Conservation (phyloP, 2,888 invertebrate species). For the Drosophila melanosoma region DNA sequence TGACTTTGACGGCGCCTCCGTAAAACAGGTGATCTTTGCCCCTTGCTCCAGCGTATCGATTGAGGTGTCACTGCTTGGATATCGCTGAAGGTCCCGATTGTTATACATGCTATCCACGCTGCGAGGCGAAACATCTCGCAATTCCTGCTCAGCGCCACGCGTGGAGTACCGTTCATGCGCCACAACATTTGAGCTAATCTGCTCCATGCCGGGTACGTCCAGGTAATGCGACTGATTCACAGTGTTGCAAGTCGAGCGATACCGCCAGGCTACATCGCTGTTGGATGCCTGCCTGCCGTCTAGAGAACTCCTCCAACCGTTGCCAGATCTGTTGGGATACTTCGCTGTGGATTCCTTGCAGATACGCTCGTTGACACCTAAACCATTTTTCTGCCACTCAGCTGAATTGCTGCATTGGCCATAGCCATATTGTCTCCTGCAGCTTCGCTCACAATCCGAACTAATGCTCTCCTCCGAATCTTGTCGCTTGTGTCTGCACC, state of each 20-base stretch:
- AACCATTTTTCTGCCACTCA: neutral
- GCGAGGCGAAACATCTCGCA: neutral
- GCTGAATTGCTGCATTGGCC: neutral
- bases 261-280: neutral
- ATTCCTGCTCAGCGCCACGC: neutral
- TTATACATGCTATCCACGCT: neutral
- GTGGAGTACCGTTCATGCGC: too few relatives aligned
- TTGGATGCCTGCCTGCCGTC: neutral
- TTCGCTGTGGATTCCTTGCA: neutral
- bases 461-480: conserved; percentile 2
- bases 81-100: neutral
- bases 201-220: neutral
- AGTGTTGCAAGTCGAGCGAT: neutral
- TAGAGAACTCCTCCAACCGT: neutral
- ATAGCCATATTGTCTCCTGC: neutral
- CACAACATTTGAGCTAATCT: neutral
- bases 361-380: neutral
- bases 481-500: neutral
- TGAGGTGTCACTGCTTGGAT: conserved; percentile 12
- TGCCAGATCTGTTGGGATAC: neutral
- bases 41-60: conserved; percentile 16
- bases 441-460: neutral
- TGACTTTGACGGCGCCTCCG: neutral
- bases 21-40: neutral
- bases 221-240: neutral